phyloP scores from a whole-genome alignment of 2,888 invertebrate genomes.

The Clitarchus hookeri region DNA sequence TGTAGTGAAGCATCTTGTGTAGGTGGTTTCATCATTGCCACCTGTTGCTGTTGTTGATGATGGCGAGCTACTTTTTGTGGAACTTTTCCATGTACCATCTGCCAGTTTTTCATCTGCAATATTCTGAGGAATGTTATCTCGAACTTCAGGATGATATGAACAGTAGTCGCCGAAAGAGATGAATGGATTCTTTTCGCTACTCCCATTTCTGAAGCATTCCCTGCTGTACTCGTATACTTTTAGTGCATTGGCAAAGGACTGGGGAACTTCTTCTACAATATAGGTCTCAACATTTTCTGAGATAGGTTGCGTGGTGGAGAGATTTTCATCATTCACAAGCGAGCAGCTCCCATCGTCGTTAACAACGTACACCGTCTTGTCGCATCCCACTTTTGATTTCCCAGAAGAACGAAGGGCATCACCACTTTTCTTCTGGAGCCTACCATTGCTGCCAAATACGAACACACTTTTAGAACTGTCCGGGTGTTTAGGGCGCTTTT shows the following conservation, averaged over 20 bases:
- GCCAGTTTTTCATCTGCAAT: not conserved
- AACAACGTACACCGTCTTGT: not conserved
- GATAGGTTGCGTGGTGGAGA: not conserved
- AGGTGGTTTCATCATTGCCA: not conserved
- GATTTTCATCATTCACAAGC: not conserved
- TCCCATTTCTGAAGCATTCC: not conserved
- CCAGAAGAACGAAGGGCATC: not conserved
- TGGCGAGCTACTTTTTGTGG: not conserved
- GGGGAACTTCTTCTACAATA: not conserved
- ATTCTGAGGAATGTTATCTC: not conserved
- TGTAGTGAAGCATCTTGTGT: not conserved
- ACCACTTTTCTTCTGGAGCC: not conserved
- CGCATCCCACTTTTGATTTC: not conserved
- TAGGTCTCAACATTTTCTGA: not conserved
- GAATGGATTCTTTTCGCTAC: not conserved
- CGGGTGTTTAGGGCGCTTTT: not conserved
- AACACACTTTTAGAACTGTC: not conserved
- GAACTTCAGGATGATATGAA: not conserved
- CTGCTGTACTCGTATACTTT: not conserved
- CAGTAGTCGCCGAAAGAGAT: not conserved
- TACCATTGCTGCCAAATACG: not conserved
- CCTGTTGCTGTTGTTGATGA: not conserved
- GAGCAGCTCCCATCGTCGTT: not conserved
- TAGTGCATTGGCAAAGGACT: not conserved
- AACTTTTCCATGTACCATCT: not conserved